Base-by-base conservation (phyloP, 2,113 vertebrate genomes). In the Pavo muticus region DNA sequence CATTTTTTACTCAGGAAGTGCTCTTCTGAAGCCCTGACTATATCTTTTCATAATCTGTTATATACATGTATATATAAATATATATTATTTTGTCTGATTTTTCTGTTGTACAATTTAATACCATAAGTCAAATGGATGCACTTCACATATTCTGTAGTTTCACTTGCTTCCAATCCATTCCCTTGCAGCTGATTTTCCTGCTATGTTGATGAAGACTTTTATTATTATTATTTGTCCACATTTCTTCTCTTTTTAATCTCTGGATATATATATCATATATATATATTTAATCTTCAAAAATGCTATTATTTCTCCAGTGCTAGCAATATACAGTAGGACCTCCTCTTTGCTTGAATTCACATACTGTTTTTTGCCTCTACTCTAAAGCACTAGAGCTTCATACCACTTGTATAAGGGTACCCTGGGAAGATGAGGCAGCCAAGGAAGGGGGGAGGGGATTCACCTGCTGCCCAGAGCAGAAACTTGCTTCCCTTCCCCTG, bases 61-160 rank as follows among this genome's bases (percentile, higher is more conserved):
- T 42, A 14, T 42, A 42, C 9, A 19, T 45, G 23, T 48, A 21
- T 48, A 24, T 48, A 48, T 48, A 47, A 19, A 21, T 23, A 48
- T 48, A 11, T 87, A 40, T 82, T 56, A 87, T 30, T 94, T 94
- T 89, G 35, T 92, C 90, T 89, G 45, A 24, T 78, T 93, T 95
- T 94, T 81, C 48, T 78, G 4, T 93, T 87, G 70, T 57, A 39
- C 71, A 29, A 40, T 88, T 72, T 72, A 40, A 42, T 68, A 73
- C 39, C 72, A 10, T 47, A 87, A 87, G 64, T 61, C 21, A 47
- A 78, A 94, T 50, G 77, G 57, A 69, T 67, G 30, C 52, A 72
- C 30, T 69, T 30, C 45, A 72, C 12, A 16, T 75, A 39, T 79
- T 91, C 76, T 73, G 44, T 56, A 79, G 42, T 87, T 93, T 40